phyloP scores from a whole-genome alignment of 2,888 invertebrate species.

The Rapana venosa region DNA sequence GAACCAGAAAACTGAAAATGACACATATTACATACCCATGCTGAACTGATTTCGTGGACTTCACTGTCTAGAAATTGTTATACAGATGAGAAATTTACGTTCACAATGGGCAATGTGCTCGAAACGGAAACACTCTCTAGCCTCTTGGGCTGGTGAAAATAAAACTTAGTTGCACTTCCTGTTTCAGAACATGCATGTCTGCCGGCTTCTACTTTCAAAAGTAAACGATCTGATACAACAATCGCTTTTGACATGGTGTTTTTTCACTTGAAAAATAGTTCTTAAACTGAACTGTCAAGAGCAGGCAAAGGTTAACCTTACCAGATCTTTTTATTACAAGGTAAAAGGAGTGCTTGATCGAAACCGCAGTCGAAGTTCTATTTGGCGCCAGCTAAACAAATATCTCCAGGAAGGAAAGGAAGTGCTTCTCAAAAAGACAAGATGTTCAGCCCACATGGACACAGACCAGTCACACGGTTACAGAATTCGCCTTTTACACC shows the following conservation, averaged over 20 bases:
- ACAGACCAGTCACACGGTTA: conserved; percentile 45
- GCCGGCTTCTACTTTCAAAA: conserved; percentile 10
- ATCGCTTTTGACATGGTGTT: background rate
- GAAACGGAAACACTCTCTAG: conserved; percentile 6
- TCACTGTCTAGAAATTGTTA: background rate
- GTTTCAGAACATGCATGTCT: background rate
- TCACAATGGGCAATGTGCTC: background rate
- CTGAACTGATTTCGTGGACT: too few relatives aligned
- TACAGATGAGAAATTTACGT: background rate
- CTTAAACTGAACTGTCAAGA: background rate
- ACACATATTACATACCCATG: too few relatives aligned
- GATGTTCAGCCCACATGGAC: conserved; percentile 60
- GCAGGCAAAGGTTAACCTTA: background rate
- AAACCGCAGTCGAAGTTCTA: background rate
- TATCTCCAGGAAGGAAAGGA: too few relatives aligned
- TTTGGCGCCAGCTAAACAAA: conserved; percentile 19
- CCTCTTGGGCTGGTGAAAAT: background rate
- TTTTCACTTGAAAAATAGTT: background rate
- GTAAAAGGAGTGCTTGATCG: background rate
- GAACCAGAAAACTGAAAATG: too few relatives aligned
- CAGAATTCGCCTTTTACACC: conserved; percentile 63
- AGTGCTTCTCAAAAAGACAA: background rate
- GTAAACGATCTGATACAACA: background rate
- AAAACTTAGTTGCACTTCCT: background rate
- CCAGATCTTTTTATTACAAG: background rate